A percentile compares a stretch with the other conserved stretches of the same genome.
These are phyloP conservation scores for Ecliptopera silaceata DNA, from an alignment of 2,888 invertebrate genomes.

Conservation along the genomic window DNA sequence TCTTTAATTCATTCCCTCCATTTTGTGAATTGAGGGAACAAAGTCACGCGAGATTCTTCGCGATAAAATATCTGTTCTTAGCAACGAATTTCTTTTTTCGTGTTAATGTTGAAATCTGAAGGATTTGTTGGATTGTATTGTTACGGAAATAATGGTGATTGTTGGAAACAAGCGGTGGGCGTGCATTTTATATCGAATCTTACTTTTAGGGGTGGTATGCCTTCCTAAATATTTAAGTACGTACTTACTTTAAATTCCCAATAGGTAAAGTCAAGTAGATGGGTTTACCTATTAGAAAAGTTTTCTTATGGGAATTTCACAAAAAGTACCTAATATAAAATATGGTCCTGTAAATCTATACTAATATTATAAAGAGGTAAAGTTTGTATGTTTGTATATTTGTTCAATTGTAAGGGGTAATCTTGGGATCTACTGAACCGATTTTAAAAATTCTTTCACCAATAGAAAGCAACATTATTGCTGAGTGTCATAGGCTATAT, in stretches of 20 bases:
- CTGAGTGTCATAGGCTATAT: no score
- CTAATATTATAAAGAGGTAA: no score
- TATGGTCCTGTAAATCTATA: no score
- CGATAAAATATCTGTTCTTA: constrained; percentile 35
- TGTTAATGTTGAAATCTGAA: constrained; percentile 25
- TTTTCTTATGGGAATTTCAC: no score
- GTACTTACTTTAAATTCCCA: not conserved
- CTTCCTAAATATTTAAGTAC: not conserved
- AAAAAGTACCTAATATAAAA: no score
- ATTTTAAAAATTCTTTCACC: no score
- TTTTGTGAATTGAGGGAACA: constrained; percentile 44
- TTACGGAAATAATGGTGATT: constrained; percentile 25
- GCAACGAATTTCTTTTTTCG: constrained; percentile 29
- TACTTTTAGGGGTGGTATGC: not conserved
- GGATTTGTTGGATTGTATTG: constrained; percentile 27
- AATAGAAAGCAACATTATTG: no score
- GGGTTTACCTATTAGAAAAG: no score
- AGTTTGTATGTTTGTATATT: no score
- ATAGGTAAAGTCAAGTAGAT: not conserved
- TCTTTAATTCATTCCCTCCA: constrained; percentile 46
- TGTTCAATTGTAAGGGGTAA: no score
- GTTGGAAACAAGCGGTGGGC: constrained; percentile 15
- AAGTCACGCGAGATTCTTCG: constrained; percentile 42
- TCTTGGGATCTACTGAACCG: no score
- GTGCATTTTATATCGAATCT: constrained; percentile 11